phyloP scores from a whole-genome alignment of 1,140 invertebrate species.

The Rhopalosiphum maidis region DNA sequence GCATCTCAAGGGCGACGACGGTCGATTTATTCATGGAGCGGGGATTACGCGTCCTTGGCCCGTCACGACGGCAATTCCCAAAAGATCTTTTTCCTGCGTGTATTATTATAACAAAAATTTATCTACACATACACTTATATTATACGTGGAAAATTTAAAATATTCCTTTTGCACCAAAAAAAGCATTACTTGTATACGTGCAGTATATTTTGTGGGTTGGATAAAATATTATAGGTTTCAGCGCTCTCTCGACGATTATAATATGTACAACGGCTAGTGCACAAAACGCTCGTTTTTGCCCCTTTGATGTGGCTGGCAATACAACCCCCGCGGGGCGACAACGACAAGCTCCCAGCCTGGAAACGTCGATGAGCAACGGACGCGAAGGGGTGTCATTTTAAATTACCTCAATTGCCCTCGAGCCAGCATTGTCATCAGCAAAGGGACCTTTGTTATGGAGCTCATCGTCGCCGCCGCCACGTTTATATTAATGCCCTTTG shows the following conservation, averaged over 20 bases:
- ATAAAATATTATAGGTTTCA: neutral
- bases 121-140: neutral
- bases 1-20: neutral
- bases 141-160: neutral
- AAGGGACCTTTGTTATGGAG: slow-evolving; percentile 30
- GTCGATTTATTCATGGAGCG: neutral
- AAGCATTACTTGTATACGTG: neutral
- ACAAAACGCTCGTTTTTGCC: neutral
- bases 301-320: slow-evolving; percentile 52
- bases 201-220: neutral
- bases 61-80: slow-evolving; percentile 2
- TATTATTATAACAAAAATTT: neutral
- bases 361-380: slow-evolving; percentile 32
- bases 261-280: neutral
- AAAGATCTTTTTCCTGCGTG: neutral
- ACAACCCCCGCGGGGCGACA: slow-evolving; percentile 15
- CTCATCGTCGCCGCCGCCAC: neutral
- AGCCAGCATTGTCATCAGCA: slow-evolving; percentile 49
- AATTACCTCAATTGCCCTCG: slow-evolving; percentile 36
- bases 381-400: slow-evolving; percentile 51
- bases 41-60: neutral
- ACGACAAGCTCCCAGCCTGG: neutral
- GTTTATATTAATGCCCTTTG: slow-evolving; percentile 26
- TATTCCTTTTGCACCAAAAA: neutral
- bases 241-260: neutral